A percentile compares a stretch with the other conserved stretches of the same genome.
These are phyloP conservation scores for Zeus faber DNA, from an alignment of 2,113 vertebrate species.

Conservation along the genomic window DNA sequence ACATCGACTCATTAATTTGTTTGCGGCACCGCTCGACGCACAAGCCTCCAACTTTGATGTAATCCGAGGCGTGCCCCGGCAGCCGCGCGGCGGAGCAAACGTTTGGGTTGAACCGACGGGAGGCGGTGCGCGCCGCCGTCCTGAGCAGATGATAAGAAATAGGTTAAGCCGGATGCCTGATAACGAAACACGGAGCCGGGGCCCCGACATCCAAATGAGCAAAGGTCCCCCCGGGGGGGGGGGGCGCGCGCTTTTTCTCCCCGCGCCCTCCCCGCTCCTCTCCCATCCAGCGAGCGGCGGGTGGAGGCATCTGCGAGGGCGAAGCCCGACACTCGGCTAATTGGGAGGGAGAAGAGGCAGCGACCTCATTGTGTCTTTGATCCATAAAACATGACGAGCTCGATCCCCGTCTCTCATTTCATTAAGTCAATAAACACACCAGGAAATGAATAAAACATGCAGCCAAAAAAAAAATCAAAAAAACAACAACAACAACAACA, in stretches of 20 bases:
- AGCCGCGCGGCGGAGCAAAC: neutral
- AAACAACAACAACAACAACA: too few relatives aligned
- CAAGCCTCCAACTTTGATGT: conserved; percentile 28
- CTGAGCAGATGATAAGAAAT: conserved; percentile 1
- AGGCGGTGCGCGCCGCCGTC: neutral
- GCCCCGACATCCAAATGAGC: conserved; percentile 20
- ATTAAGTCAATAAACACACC: conserved; percentile 44
- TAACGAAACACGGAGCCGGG: neutral
- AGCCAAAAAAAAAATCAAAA: conserved; percentile 20
- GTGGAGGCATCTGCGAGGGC: conserved; percentile 7
- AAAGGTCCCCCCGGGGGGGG: conserved; percentile 3
- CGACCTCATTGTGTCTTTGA: conserved; percentile 52
- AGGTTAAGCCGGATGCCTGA: conserved; percentile 1
- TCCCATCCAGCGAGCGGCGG: too few relatives aligned
- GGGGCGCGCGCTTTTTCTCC: too few relatives aligned
- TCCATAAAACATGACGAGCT: conserved; percentile 60
- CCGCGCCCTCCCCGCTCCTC: neutral
- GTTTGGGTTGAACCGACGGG: conserved; percentile 13
- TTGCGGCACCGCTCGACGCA: conserved; percentile 11
- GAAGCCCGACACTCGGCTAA: conserved; percentile 34
- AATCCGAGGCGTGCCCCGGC: conserved; percentile 11
- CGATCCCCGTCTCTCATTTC: conserved; percentile 32
- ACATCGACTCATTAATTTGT: conserved; percentile 30
- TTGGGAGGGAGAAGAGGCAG: conserved; percentile 30
- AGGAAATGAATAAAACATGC: conserved; percentile 47